Evolutionary conservation across 2,797 vertebrate species (phyloP).

Genomic region (Alexandromys oeconomus): DNA sequence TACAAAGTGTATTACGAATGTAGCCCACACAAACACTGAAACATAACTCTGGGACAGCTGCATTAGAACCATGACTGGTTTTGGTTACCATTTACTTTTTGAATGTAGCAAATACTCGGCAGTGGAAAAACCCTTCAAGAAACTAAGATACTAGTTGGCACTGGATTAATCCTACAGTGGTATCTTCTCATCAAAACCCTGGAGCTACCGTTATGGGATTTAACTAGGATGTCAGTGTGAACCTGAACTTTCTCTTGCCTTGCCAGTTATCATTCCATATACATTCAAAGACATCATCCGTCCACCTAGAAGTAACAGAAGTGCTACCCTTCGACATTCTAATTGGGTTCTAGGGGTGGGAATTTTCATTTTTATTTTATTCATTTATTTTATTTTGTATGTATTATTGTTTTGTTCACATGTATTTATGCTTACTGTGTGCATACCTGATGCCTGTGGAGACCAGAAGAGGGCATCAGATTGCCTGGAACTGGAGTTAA

Average conservation of each 20-base stretch:
- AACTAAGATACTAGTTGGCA: conserved; percentile 62
- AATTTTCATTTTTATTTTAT: not conserved
- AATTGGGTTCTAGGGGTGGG: not conserved
- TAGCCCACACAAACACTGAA: conserved; percentile 78
- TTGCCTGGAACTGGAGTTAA: not conserved
- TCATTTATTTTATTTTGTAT: conserved; percentile 17
- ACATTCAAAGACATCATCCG: conserved; percentile 49
- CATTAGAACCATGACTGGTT: conserved; percentile 66
- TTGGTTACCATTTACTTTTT: conserved; percentile 69
- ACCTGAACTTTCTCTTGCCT: conserved; percentile 54
- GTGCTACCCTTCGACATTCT: conserved; percentile 54
- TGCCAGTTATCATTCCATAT: conserved; percentile 33
- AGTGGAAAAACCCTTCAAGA: conserved; percentile 63
- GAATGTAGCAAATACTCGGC: conserved; percentile 68
- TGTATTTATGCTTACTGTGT: not conserved
- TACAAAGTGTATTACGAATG: conserved; percentile 82
- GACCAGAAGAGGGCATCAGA: not conserved
- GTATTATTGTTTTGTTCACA: not conserved
- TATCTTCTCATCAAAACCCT: conserved; percentile 67
- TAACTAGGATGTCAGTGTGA: conserved; percentile 16
- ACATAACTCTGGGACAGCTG: conserved; percentile 76
- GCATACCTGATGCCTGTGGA: not conserved
- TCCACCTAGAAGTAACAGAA: conserved; percentile 42
- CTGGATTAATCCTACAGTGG: conserved; percentile 51
- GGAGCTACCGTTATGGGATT: conserved; percentile 2